These are phyloP conservation scores for Trachelus tabidus DNA, from an alignment of 2,888 invertebrate genomes.

Conservation along the genomic window DNA sequence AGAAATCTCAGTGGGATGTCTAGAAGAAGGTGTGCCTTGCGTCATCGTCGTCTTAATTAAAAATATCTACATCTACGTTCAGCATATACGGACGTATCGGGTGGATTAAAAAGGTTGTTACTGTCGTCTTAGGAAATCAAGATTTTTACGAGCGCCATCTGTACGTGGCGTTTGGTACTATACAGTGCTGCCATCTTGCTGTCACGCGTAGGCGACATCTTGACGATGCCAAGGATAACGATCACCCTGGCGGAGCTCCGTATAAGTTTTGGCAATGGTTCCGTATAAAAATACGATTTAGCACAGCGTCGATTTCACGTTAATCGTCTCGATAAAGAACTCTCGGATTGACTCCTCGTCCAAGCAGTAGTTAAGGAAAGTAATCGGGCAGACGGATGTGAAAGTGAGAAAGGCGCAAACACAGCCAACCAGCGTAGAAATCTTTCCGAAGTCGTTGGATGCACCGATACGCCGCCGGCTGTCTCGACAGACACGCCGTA, in stretches of 20 bases:
- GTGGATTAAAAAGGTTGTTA: no score
- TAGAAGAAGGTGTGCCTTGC: no score
- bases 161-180: no score
- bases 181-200: background rate
- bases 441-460: background rate
- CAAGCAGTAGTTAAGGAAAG: background rate
- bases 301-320: background rate
- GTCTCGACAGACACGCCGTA: background rate
- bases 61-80: no score
- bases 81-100: no score
- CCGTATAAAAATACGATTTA: background rate
- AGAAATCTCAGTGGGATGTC: no score
- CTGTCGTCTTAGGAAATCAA: no score
- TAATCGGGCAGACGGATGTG: background rate
- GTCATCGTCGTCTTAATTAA: no score
- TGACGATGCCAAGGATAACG: background rate
- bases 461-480: background rate
- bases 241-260: background rate
- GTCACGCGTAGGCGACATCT: background rate
- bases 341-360: background rate
- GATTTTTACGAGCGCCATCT: no score
- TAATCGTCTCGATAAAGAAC: background rate
- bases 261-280: background rate
- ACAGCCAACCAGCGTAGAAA: background rate
- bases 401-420: background rate